Conservation (phyloP, 2,888 invertebrate species). For the Epicampocera succincta region DNA sequence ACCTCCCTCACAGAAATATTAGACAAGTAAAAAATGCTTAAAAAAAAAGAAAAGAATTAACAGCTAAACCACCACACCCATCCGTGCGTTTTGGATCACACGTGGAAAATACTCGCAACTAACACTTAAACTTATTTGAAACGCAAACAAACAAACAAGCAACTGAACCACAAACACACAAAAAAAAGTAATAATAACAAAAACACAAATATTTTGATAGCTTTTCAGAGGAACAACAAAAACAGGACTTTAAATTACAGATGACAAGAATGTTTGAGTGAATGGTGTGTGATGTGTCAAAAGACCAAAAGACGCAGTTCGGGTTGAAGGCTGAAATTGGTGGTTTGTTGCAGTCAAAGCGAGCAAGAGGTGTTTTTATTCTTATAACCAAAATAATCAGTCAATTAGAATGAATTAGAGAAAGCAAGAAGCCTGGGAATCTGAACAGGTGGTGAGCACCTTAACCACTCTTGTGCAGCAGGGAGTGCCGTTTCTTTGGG, state of each 20-base stretch:
- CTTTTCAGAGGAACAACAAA: slow-evolving; percentile 60
- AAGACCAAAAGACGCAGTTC: slow-evolving; percentile 12
- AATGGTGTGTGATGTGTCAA: slow-evolving; percentile 32
- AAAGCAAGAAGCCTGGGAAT: slow-evolving; percentile 62
- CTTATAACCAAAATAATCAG: slow-evolving; percentile 60
- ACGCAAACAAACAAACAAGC: slow-evolving; percentile 47
- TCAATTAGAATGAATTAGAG: slow-evolving; percentile 66
- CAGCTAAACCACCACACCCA: slow-evolving; percentile 63
- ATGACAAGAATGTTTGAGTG: slow-evolving; percentile 37
- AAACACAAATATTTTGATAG: slow-evolving; percentile 70
- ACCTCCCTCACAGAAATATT: slow-evolving; percentile 35
- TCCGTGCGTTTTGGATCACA: slow-evolving; percentile 8
- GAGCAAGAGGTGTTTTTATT: slow-evolving; percentile 34
- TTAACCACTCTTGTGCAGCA: slow-evolving; percentile 12
- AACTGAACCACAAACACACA: slow-evolving; percentile 36
- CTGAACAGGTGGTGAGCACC: slow-evolving; percentile 54
- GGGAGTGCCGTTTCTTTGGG: slow-evolving; percentile 53
- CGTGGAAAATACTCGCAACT: slow-evolving; percentile 1
- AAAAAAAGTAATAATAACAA: slow-evolving; percentile 30
- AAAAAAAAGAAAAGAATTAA: slow-evolving; percentile 43
- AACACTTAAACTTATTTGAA: slow-evolving; percentile 56
- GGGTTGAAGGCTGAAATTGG: slow-evolving; percentile 2
- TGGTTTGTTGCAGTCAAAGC: slow-evolving; percentile 10
- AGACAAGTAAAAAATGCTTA: slow-evolving; percentile 25
- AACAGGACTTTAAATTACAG: slow-evolving; percentile 36